Percentiles rank a stretch among this genome's conserved stretches.
These are phyloP conservation scores for Egretta garzetta DNA, from an alignment of 2,113 vertebrate genomes.

Conservation along the genomic window DNA sequence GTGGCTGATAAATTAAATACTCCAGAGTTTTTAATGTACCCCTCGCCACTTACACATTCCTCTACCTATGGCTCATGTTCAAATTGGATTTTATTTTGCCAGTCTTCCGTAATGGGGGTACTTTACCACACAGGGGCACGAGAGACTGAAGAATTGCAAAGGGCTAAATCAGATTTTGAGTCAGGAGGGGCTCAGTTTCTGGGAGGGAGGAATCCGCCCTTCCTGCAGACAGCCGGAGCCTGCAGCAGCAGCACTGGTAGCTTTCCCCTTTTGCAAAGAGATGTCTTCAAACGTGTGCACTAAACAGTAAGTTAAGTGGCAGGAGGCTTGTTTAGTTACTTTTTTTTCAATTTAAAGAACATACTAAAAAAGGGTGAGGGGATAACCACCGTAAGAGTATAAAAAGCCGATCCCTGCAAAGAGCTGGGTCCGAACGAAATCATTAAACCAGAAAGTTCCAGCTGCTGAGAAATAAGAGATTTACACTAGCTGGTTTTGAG, in stretches of 20 bases:
- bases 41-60: too few relatives aligned
- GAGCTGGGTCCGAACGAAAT: neutral
- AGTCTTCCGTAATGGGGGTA: neutral
- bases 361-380: neutral
- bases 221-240: neutral
- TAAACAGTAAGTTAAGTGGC: neutral
- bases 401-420: neutral
- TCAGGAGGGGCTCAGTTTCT: neutral
- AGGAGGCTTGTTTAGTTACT: neutral
- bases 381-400: neutral
- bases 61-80: rapidly evolving
- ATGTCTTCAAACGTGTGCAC: neutral
- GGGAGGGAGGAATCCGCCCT: neutral
- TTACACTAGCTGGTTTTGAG: neutral
- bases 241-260: neutral
- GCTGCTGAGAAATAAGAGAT: neutral
- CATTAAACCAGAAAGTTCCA: neutral
- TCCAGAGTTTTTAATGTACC: too few relatives aligned
- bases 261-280: neutral
- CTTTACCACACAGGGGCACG: neutral
- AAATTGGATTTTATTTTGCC: too few relatives aligned
- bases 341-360: neutral
- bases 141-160: neutral
- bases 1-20: neutral
- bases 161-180: neutral